Conservation (phyloP, 2,797 vertebrate genomes). For the Podarcis siculus region DNA sequence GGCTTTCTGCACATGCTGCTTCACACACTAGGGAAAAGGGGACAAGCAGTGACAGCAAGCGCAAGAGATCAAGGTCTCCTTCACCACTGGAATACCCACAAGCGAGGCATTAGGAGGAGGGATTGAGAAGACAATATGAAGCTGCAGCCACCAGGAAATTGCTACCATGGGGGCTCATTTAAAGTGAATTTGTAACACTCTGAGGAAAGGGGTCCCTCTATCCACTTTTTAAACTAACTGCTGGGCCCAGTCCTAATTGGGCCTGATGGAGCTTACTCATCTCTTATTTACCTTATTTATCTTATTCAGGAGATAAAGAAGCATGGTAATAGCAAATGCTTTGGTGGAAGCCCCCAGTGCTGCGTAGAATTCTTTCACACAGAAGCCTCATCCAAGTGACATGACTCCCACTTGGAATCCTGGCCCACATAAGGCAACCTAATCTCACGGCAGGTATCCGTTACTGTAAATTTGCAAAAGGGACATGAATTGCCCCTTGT, state of each 20-base stretch:
- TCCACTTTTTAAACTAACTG: background rate
- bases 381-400: background rate
- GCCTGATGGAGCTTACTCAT: background rate
- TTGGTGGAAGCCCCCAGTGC: background rate
- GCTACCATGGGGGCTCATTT: background rate
- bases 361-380: background rate
- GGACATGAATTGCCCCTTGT: background rate
- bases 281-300: too few species aligned
- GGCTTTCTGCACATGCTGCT: too few species aligned
- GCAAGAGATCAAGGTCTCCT: too few species aligned
- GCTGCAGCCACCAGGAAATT: too few species aligned
- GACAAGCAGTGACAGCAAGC: too few species aligned
- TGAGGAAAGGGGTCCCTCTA: background rate
- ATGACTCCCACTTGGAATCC: background rate
- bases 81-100: too few species aligned
- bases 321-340: background rate
- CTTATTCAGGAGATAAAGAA: background rate
- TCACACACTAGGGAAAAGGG: too few species aligned
- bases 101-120: too few species aligned
- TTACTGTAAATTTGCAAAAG: constrained; percentile 1
- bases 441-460: background rate
- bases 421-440: background rate
- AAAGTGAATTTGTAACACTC: background rate
- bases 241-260: background rate
- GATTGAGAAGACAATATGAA: too few species aligned